Conservation (phyloP, 2,888 invertebrate genomes). For the Andrena haemorrhoa region DNA sequence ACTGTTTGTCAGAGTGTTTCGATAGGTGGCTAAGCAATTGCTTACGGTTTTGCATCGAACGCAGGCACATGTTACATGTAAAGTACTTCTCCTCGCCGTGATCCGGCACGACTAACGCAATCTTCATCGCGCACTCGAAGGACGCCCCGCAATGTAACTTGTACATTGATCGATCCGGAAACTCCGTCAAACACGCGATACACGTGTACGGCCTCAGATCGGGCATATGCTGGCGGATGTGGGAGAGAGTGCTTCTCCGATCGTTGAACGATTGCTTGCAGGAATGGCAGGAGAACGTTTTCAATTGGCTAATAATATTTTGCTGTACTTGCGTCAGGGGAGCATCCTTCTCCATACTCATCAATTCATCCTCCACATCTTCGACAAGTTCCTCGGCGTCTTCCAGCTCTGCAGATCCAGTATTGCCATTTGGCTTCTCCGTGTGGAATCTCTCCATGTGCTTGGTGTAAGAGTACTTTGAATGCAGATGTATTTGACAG, state of each 20-base stretch:
- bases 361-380: constrained; percentile 77
- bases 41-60: constrained; percentile 77
- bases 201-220: constrained; percentile 82
- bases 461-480: constrained; percentile 78
- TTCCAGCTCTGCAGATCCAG: constrained; percentile 26
- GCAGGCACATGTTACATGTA: constrained; percentile 83
- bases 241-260: constrained; percentile 80
- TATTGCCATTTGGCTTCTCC: constrained; percentile 32
- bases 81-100: constrained; percentile 82
- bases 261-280: constrained; percentile 79
- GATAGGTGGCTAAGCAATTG: constrained; percentile 80
- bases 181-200: constrained; percentile 82
- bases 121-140: constrained; percentile 87
- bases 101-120: constrained; percentile 81
- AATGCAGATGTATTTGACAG: constrained; percentile 81
- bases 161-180: constrained; percentile 80
- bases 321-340: constrained; percentile 82
- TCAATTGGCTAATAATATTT: constrained; percentile 82
- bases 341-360: constrained; percentile 77
- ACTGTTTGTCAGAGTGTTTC: constrained; percentile 79
- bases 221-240: constrained; percentile 83
- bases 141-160: constrained; percentile 82
- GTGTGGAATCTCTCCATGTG: constrained; percentile 82
- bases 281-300: constrained; percentile 82
- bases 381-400: constrained; percentile 66